These are phyloP conservation scores for Acanthopagrus latus DNA, from an alignment of 2,797 vertebrate genomes.

Conservation along the genomic window DNA sequence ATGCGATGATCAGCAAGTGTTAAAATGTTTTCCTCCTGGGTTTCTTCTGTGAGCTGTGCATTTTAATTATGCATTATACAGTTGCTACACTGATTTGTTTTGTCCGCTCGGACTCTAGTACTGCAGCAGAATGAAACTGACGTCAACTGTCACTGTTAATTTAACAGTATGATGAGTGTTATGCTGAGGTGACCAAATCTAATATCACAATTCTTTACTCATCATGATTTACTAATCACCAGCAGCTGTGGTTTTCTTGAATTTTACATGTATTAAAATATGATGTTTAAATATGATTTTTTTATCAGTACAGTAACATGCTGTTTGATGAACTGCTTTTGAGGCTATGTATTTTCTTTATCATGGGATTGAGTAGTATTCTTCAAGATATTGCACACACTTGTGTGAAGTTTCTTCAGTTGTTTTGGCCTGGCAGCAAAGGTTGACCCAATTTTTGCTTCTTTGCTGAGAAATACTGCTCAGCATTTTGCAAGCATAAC, in stretches of 20 bases:
- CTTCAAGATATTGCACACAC: constrained; percentile 45
- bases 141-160: constrained; percentile 24
- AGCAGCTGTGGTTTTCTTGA: not conserved
- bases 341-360: constrained; percentile 7
- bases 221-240: too few relatives aligned
- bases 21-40: constrained; percentile 29
- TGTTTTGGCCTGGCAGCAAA: constrained; percentile 52
- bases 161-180: constrained; percentile 6
- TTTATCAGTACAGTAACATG: constrained; percentile 11
- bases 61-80: constrained; percentile 67
- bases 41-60: constrained; percentile 39
- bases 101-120: constrained; percentile 3
- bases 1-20: constrained; percentile 49
- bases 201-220: not conserved
- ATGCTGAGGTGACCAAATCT: constrained; percentile 26
- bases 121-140: constrained; percentile 34
- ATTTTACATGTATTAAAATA: not conserved
- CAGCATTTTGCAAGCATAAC: constrained; percentile 22
- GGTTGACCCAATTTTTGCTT: constrained; percentile 57
- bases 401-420: constrained; percentile 42
- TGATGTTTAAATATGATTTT: too few relatives aligned
- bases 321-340: constrained; percentile 36
- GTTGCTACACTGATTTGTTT: constrained; percentile 47
- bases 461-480: constrained; percentile 33
- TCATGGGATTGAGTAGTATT: constrained; percentile 14